Percentiles rank a stretch among this genome's conserved stretches.
Conservation (phyloP, 2,888 invertebrate genomes). For the Apamea monoglypha region DNA sequence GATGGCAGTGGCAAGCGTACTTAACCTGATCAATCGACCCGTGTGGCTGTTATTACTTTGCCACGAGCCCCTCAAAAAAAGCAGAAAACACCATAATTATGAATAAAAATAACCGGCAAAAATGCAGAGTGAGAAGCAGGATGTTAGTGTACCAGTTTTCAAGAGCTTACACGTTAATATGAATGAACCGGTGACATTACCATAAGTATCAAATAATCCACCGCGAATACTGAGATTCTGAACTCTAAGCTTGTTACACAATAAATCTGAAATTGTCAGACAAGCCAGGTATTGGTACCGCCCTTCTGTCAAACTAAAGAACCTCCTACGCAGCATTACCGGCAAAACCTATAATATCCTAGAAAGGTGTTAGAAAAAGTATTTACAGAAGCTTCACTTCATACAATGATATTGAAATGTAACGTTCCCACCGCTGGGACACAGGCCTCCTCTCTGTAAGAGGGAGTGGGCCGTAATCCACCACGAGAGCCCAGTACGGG, state of each 20-base stretch:
- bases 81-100: no score
- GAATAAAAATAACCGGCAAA: neutral
- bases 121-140: neutral
- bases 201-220: neutral
- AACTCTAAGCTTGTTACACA: slow-evolving; percentile 6
- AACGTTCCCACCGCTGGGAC: neutral
- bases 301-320: slow-evolving; percentile 18
- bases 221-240: neutral
- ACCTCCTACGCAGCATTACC: slow-evolving; percentile 41
- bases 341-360: slow-evolving; percentile 20
- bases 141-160: neutral
- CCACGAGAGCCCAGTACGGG: no score
- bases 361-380: neutral
- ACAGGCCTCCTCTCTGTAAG: neutral
- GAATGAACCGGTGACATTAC: neutral
- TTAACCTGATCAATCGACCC: no score
- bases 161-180: neutral
- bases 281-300: neutral
- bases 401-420: neutral
- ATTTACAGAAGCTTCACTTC: slow-evolving; percentile 21
- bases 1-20: no score
- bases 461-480: no score
- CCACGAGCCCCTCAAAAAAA: no score
- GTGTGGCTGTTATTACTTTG: no score
- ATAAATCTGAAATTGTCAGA: slow-evolving; percentile 31